phyloP scores from a whole-genome alignment of 2,113 vertebrate species.

The Morone saxatilis region DNA sequence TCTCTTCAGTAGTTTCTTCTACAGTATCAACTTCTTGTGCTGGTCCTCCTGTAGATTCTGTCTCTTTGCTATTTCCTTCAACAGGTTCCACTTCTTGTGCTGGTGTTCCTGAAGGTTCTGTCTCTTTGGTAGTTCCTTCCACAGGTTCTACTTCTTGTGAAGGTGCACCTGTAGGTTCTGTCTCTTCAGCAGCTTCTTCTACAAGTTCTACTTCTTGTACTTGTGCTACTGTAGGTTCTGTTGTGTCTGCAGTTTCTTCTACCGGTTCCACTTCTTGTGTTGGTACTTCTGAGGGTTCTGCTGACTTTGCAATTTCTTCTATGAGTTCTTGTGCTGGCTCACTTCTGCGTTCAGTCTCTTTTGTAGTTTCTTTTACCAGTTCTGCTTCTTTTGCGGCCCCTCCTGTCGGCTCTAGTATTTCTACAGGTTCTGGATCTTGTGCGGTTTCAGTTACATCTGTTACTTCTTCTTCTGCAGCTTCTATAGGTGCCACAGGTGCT shows the following conservation, averaged over 20 bases:
- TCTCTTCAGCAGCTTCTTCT: neutral
- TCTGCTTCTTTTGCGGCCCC: conserved; percentile 1
- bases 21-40: conserved; percentile 2
- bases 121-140: neutral
- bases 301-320: neutral
- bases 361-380: neutral
- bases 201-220: neutral
- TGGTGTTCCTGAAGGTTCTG: neutral
- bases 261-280: neutral
- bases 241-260: neutral
- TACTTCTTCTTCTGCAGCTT: neutral
- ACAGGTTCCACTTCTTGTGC: neutral
- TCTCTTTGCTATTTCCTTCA: neutral
- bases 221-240: neutral
- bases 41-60: neutral
- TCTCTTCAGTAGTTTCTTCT: neutral
- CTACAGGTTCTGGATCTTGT: neutral
- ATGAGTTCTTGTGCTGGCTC: neutral
- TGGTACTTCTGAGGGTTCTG: neutral
- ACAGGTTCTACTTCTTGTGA: neutral
- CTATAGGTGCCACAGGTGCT: neutral
- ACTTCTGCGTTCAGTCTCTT: neutral
- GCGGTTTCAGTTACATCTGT: neutral
- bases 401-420: neutral
- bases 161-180: neutral